Percentiles rank a stretch among this genome's conserved stretches.
Evolutionary conservation across 2,797 vertebrate genomes (phyloP).

Genomic region (Argya squamiceps): DNA sequence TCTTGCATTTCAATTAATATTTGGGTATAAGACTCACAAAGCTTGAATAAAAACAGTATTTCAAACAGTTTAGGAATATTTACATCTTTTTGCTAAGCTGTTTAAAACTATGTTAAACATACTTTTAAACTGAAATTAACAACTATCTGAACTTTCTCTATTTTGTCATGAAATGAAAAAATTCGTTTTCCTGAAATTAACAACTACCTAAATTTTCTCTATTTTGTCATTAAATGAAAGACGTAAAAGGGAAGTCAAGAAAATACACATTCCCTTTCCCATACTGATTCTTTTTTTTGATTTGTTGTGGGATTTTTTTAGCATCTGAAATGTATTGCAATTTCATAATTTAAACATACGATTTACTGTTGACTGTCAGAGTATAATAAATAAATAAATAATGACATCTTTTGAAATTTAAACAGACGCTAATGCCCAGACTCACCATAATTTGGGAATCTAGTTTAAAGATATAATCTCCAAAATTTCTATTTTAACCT

Average conservation of each 20-base stretch:
- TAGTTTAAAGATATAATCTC: background rate
- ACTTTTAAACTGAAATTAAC: background rate
- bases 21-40: background rate
- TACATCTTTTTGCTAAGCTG: background rate
- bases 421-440: background rate
- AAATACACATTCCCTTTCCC: background rate
- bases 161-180: background rate
- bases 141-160: background rate
- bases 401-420: background rate
- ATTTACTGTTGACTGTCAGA: background rate
- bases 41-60: background rate
- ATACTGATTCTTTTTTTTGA: background rate
- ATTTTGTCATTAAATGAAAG: background rate
- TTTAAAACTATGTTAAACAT: background rate
- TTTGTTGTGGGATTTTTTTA: fast-evolving
- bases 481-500: background rate
- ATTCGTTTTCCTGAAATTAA: background rate
- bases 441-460: background rate
- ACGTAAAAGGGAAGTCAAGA: background rate
- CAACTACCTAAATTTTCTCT: background rate
- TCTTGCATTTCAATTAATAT: background rate
- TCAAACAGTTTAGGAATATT: background rate
- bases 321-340: background rate
- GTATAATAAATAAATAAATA: background rate
- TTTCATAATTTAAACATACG: background rate